Conservation (phyloP, 2,113 vertebrate genomes). For the Phalacrocorax pelagicus region DNA sequence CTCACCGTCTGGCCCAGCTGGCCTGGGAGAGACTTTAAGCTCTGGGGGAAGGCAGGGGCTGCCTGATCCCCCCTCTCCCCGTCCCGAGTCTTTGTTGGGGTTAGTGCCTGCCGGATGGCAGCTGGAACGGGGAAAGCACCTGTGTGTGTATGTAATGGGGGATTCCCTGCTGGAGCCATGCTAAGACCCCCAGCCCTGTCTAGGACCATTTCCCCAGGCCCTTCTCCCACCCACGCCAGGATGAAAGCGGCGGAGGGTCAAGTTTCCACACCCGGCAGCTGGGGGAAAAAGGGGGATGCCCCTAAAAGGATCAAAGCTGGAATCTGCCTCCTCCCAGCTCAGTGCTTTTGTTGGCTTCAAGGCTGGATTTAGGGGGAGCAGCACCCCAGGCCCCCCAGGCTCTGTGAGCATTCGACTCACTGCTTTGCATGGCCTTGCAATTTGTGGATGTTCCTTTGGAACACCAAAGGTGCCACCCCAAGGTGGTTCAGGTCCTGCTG, state of each 20-base stretch:
- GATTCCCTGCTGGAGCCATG: slow-evolving; percentile 25
- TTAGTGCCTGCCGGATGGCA: neutral
- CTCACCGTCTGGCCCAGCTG: neutral
- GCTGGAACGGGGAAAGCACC: slow-evolving; percentile 8
- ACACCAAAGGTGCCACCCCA: neutral
- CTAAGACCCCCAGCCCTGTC: neutral
- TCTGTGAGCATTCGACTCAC: neutral
- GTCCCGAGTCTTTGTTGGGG: neutral
- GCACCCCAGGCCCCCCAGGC: accelerated
- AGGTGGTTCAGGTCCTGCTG: neutral
- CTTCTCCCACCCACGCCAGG: slow-evolving; percentile 6
- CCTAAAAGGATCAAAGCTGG: slow-evolving; percentile 41
- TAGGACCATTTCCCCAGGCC: slow-evolving; percentile 4
- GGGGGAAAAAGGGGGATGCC: neutral
- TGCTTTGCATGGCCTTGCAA: neutral
- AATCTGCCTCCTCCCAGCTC: neutral
- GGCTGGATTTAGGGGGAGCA: neutral
- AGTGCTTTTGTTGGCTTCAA: neutral
- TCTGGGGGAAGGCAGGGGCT: neutral
- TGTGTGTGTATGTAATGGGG: slow-evolving; percentile 45
- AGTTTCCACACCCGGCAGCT: neutral
- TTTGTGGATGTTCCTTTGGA: neutral
- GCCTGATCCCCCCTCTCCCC: neutral
- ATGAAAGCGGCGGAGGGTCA: slow-evolving; percentile 20
- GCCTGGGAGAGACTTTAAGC: neutral